These are phyloP conservation scores for Megaceryle maxima DNA, from an alignment of 2,113 vertebrate species.

Conservation along the genomic window DNA sequence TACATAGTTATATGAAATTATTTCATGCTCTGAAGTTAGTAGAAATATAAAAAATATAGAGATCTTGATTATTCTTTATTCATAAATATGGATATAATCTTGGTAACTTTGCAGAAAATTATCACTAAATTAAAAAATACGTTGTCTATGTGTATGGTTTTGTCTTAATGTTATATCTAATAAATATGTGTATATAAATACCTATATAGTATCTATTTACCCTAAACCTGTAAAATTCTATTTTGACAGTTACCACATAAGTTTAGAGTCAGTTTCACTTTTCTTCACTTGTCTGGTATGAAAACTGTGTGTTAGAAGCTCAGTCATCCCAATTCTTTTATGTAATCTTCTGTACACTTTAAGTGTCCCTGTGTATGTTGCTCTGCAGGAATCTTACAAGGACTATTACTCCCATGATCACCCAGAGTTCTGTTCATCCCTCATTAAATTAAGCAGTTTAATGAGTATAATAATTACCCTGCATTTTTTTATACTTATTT, in stretches of 20 bases:
- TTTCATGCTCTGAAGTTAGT: background rate
- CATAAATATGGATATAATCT: background rate
- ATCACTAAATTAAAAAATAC: rapidly evolving
- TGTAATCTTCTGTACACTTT: background rate
- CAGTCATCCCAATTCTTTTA: background rate
- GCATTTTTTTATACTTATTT: background rate
- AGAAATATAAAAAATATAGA: background rate
- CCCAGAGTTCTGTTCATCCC: background rate
- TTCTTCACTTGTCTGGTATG: background rate
- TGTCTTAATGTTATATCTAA: background rate
- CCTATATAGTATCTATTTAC: background rate
- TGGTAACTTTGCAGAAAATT: background rate
- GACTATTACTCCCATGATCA: background rate
- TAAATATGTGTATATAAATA: background rate
- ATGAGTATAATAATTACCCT: background rate
- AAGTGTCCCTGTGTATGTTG: background rate
- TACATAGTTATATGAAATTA: background rate
- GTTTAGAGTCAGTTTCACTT: background rate
- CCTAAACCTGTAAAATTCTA: background rate
- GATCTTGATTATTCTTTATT: background rate
- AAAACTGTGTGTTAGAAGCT: background rate
- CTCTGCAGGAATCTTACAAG: background rate
- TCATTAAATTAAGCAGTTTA: background rate
- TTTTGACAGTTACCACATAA: background rate
- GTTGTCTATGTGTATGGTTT: background rate